Conservation (phyloP, 2,113 vertebrate species). For the Microcebus lehilahytsara region DNA sequence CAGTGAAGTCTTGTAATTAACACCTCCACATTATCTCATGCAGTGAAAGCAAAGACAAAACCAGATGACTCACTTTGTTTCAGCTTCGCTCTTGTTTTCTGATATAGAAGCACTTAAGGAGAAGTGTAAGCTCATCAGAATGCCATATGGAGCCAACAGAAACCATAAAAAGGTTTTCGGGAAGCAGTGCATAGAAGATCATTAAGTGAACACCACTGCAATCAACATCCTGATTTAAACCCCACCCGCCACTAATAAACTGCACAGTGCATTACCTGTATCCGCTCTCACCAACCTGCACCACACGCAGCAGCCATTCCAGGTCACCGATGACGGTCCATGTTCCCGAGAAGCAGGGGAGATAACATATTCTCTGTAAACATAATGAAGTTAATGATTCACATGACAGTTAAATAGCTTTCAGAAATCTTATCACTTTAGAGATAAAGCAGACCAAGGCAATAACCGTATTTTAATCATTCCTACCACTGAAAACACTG, state of each 20-base stretch:
- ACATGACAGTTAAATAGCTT: conserved; percentile 59
- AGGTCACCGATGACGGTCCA: background rate
- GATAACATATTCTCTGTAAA: conserved; percentile 59
- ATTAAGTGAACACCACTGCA: conserved; percentile 60
- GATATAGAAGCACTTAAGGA: conserved; percentile 85
- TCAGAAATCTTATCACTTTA: conserved; percentile 66
- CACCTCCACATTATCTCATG: conserved; percentile 89
- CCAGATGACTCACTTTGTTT: conserved; percentile 89
- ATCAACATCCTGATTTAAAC: conserved; percentile 45
- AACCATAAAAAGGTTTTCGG: conserved; percentile 77
- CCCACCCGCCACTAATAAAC: background rate
- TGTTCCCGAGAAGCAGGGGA: conserved; percentile 24
- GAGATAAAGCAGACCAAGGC: conserved; percentile 64
- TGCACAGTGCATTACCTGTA: background rate
- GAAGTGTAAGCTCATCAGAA: conserved; percentile 84
- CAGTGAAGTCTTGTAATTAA: conserved; percentile 89
- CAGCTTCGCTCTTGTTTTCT: conserved; percentile 87
- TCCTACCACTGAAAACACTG: conserved; percentile 18
- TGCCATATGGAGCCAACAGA: conserved; percentile 83
- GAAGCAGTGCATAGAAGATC: conserved; percentile 69
- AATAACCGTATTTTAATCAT: conserved; percentile 69
- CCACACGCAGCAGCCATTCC: background rate
- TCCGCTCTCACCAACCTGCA: background rate
- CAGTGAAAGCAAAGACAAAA: conserved; percentile 87
- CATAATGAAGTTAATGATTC: conserved; percentile 62